These are phyloP conservation scores for Clarias macrocephalus DNA, from an alignment of 2,113 vertebrate species.

Conservation along the genomic window DNA sequence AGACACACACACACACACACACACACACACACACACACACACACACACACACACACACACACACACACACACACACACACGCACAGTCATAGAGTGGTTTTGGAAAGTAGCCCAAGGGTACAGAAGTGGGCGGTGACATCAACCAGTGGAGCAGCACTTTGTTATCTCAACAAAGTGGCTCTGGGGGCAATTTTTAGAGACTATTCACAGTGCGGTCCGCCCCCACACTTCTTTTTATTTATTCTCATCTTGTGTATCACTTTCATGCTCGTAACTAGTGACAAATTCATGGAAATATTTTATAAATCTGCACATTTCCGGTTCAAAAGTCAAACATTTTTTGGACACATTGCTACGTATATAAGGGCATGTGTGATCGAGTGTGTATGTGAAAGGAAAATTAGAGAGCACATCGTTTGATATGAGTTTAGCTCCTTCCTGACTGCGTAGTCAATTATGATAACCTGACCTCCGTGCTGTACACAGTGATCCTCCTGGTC, in stretches of 20 bases:
- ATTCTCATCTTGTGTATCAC: neutral
- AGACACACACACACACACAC: neutral
- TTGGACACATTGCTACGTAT: neutral
- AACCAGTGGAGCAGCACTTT: neutral
- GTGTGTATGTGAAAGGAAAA: neutral
- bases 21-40: neutral
- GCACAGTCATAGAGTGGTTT: neutral
- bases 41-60: neutral
- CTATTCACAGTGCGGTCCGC: neutral
- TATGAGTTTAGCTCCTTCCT: neutral
- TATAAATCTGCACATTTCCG: neutral
- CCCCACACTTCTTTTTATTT: neutral
- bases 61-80: neutral
- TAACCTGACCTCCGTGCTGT: neutral
- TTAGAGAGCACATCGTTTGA: neutral
- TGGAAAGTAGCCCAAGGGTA: neutral
- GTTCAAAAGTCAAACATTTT: neutral
- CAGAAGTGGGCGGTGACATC: slow-evolving; percentile 1
- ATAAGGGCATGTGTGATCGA: neutral
- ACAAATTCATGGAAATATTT: neutral
- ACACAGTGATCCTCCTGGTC: neutral
- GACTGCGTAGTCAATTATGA: neutral
- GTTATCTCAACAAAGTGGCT: slow-evolving; percentile 18
- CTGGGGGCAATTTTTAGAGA: slow-evolving; percentile 9
- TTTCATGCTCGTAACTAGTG: neutral